These are phyloP conservation scores for Trissolcus japonicus DNA, from an alignment of 2,888 invertebrate species.

Conservation along the genomic window DNA sequence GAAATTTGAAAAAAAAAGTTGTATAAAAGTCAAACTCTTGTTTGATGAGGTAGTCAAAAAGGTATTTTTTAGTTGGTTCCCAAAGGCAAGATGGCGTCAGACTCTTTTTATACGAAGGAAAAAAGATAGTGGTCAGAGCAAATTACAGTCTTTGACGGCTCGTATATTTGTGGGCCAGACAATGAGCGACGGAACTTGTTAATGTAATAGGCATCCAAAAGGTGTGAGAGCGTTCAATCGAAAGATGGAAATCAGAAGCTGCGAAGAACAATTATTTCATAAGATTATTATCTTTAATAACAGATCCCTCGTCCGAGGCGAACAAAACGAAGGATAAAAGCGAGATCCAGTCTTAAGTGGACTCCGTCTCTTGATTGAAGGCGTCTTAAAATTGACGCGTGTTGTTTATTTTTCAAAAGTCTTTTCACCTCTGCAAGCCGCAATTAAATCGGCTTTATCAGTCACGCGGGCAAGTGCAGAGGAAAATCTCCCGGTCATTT, in stretches of 20 bases:
- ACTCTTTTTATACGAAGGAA: slow-evolving; percentile 24
- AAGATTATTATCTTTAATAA: slow-evolving; percentile 76
- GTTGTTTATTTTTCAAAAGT: slow-evolving; percentile 51
- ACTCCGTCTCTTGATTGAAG: not conserved
- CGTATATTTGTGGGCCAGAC: slow-evolving; percentile 66
- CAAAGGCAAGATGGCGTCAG: slow-evolving; percentile 24
- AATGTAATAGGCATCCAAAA: slow-evolving; percentile 73
- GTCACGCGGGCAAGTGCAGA: slow-evolving; percentile 23
- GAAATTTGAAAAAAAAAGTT: too few relatives aligned
- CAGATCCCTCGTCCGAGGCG: slow-evolving; percentile 58
- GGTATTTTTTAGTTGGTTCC: not conserved
- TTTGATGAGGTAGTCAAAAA: not conserved
- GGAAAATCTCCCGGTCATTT: not conserved
- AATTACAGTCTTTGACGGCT: slow-evolving; percentile 72
- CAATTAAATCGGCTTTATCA: slow-evolving; percentile 16
- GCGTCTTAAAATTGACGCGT: slow-evolving; percentile 32
- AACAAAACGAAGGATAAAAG: slow-evolving; percentile 23
- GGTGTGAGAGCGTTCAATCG: slow-evolving; percentile 56
- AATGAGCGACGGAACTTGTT: slow-evolving; percentile 74
- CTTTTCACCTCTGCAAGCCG: slow-evolving; percentile 14
- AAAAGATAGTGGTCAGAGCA: slow-evolving; percentile 49
- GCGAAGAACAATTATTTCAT: slow-evolving; percentile 72
- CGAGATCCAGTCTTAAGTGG: slow-evolving; percentile 14
- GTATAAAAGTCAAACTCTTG: too few relatives aligned
- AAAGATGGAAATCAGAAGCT: slow-evolving; percentile 57